Base-by-base conservation (phyloP, 2,113 vertebrate genomes). In the Apteryx owenii region DNA sequence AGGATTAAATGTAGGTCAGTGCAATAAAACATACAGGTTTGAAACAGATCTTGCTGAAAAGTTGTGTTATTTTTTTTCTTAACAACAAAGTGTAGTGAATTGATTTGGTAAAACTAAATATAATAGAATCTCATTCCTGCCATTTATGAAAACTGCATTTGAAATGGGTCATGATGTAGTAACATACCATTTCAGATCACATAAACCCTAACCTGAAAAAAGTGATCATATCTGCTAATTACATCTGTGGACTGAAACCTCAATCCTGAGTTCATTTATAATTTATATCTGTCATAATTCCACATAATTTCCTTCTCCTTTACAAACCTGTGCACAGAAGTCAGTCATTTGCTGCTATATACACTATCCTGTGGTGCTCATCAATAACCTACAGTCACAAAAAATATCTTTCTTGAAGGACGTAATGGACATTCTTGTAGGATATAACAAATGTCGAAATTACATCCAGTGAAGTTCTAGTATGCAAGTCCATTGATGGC, bases 401-500 rank as follows among this genome's bases (percentile, higher is more conserved):
- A 81, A 80, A 46, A 23, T 10, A 46, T 9, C 15, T 28, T 40
- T 87, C 44, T 54, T 76, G 29, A 38, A 56, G 48, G 53, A 25
- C 44, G 6, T 5, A 77, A 73, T 31, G 21, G 73, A 73, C 19
- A 40, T 38, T 54, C 25, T 28, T 31, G 23, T 0, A 50, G 26
- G 23, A 19, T 31, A 53, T 44, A 72, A 89, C 81, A 91, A 68
- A 40, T 65, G 22, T 7, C 70, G 51, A 61, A 31, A 46, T 89
- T 8, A 7, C 8, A 6, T 12, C 19, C 18, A 26, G 8, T 58
- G 54, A 85, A 40, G 19, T 56, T 73, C 25, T 81, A 66, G 65
- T 44, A 42, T 19, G 8, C 31, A 31, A 66, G 14, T 3, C 6
- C 51, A 82, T 38, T 44, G 29, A 73, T 0, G 0, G 20, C 62